These are phyloP conservation scores for Drosophila limbata DNA, from an alignment of 2,888 invertebrate genomes.

Conservation along the genomic window DNA sequence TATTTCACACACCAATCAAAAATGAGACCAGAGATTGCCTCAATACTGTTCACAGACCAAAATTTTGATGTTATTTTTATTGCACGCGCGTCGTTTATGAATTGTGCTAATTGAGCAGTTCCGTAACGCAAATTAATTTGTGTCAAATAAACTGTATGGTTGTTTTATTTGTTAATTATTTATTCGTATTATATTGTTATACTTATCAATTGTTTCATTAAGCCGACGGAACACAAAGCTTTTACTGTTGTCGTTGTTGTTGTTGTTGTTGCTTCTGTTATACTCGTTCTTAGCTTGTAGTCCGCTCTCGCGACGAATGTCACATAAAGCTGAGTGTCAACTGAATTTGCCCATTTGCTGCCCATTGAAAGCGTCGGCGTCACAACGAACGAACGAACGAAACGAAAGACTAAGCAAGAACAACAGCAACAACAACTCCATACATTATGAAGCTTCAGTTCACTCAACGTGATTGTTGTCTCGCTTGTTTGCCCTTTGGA, in stretches of 20 bases:
- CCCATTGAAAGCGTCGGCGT: constrained; percentile 54
- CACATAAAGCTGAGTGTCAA: constrained; percentile 80
- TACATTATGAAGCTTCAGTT: constrained; percentile 37
- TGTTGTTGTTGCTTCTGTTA: constrained; percentile 25
- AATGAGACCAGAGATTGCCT: background rate
- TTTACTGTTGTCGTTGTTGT: constrained; percentile 32
- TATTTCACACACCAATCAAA: constrained; percentile 29
- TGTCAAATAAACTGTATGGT: constrained; percentile 58
- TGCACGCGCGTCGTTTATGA: constrained; percentile 54
- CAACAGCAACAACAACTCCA: constrained; percentile 24
- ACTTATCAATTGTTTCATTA: constrained; percentile 19
- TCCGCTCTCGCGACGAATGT: constrained; percentile 77
- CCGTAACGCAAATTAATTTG: constrained; percentile 76
- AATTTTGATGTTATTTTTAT: constrained; percentile 33
- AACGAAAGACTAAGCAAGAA: constrained; percentile 10
- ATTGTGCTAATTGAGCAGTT: constrained; percentile 66
- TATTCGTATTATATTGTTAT: constrained; percentile 8
- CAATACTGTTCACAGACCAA: constrained; percentile 20
- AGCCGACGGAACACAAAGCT: constrained; percentile 65
- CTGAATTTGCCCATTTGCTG: constrained; percentile 64
- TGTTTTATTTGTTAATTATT: constrained; percentile 15
- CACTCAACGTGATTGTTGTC: constrained; percentile 53
- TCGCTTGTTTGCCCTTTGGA: constrained; percentile 48
- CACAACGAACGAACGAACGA: constrained; percentile 31
- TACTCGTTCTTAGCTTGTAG: constrained; percentile 39